These are phyloP conservation scores for Bathynomus jamesi DNA, from an alignment of 1,140 invertebrate species.

Conservation along the genomic window DNA sequence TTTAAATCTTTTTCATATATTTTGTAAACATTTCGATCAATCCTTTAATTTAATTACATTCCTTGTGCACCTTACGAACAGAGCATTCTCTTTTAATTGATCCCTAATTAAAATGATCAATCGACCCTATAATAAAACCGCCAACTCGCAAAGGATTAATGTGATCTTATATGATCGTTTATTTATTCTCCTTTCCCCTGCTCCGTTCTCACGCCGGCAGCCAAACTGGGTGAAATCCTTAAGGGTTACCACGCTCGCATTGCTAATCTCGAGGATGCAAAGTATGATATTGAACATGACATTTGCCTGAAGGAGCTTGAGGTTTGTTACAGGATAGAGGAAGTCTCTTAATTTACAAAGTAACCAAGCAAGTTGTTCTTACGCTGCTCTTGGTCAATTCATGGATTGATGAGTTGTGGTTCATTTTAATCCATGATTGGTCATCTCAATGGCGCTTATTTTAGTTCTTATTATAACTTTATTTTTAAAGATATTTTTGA, in stretches of 20 bases:
- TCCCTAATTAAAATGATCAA: too few relatives aligned
- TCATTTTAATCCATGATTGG: background rate
- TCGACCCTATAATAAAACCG: too few relatives aligned
- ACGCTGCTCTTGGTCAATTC: background rate
- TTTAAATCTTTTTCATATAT: too few relatives aligned
- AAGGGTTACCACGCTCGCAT: conserved; percentile 73
- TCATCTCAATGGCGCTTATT: background rate
- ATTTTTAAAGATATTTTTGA: background rate
- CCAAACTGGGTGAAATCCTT: background rate
- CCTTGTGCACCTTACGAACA: too few relatives aligned
- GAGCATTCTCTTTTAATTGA: too few relatives aligned
- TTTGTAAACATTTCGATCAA: too few relatives aligned
- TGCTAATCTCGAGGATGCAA: conserved; percentile 78
- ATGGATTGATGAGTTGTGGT: background rate
- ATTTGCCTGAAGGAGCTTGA: conserved; percentile 96
- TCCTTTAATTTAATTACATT: too few relatives aligned
- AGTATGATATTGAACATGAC: conserved; percentile 96
- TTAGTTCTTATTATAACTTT: background rate
- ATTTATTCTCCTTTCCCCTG: too few relatives aligned
- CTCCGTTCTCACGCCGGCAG: background rate
- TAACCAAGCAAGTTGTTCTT: background rate
- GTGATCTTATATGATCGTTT: too few relatives aligned
- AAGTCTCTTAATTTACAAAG: background rate
- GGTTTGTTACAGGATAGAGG: conserved; percentile 46
- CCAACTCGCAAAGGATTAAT: too few relatives aligned